These are phyloP conservation scores for Perizoma flavofasciatum DNA, from an alignment of 2,888 invertebrate genomes.

Conservation along the genomic window DNA sequence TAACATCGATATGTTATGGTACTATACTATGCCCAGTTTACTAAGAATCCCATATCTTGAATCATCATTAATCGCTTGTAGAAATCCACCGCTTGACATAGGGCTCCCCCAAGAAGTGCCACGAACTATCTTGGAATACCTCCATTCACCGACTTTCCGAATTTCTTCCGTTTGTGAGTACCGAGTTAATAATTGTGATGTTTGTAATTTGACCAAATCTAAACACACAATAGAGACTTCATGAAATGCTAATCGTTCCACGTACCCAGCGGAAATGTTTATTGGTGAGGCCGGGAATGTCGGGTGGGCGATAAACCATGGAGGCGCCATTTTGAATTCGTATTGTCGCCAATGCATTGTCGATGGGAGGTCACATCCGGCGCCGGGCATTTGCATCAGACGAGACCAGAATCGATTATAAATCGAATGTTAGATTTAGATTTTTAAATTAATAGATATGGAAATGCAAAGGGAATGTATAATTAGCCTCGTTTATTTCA, in stretches of 20 bases:
- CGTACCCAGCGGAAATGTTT: slow-evolving; percentile 65
- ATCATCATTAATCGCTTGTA: too few species aligned
- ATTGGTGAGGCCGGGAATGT: slow-evolving; percentile 61
- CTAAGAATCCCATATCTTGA: too few species aligned
- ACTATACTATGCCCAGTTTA: too few species aligned
- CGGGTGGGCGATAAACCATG: slow-evolving; percentile 63
- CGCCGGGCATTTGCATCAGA: slow-evolving; percentile 80
- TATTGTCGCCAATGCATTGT: slow-evolving; percentile 71
- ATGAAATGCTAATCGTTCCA: slow-evolving; percentile 62
- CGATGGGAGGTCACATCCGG: slow-evolving; percentile 80
- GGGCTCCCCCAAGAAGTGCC: too few species aligned
- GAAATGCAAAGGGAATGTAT: slow-evolving; percentile 18
- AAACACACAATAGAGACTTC: slow-evolving; percentile 15
- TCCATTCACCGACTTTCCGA: too few species aligned
- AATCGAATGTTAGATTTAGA: slow-evolving; percentile 48
- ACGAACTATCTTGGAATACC: too few species aligned
- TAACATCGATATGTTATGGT: too few species aligned
- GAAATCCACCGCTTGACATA: too few species aligned
- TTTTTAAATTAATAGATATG: slow-evolving; percentile 35
- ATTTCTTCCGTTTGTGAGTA: too few species aligned
- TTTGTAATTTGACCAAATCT: slow-evolving; percentile 19
- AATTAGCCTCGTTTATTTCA: slow-evolving; percentile 2
- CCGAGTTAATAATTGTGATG: neutral
- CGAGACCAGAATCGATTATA: slow-evolving; percentile 72
- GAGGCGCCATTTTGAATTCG: slow-evolving; percentile 79